Percentiles rank a stretch among this genome's conserved stretches.
Conservation (phyloP, 2,888 invertebrate species). For the Pemphredon lugubris region DNA sequence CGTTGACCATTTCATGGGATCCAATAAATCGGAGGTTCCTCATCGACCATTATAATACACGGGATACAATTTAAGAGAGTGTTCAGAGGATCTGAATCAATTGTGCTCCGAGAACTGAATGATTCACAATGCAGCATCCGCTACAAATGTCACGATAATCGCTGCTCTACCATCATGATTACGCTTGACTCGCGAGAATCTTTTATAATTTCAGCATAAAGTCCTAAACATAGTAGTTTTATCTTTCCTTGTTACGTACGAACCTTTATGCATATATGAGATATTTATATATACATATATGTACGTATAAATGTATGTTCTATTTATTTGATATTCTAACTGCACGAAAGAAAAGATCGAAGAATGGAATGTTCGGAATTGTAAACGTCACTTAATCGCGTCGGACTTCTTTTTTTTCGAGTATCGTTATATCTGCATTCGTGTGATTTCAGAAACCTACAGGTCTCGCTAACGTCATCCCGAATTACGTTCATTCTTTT, state of each 20-base stretch:
- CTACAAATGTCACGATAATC: slow-evolving; percentile 14
- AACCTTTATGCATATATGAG: not conserved
- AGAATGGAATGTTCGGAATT: too few species aligned
- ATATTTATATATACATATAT: slow-evolving; percentile 25
- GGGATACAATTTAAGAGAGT: slow-evolving; percentile 60
- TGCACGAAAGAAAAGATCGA: too few species aligned
- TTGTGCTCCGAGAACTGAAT: slow-evolving; percentile 47
- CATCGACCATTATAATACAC: slow-evolving; percentile 58
- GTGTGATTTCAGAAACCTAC: too few species aligned
- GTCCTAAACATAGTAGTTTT: not conserved
- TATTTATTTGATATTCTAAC: not conserved
- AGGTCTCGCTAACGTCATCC: too few species aligned
- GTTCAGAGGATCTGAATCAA: slow-evolving; percentile 58
- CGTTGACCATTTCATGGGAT: slow-evolving; percentile 64
- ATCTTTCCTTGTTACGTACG: slow-evolving; percentile 23
- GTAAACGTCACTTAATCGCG: slow-evolving; percentile 24
- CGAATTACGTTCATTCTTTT: too few species aligned
- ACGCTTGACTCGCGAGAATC: slow-evolving; percentile 42
- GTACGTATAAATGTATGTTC: too few species aligned
- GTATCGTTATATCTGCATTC: slow-evolving; percentile 6
- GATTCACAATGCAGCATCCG: slow-evolving; percentile 14
- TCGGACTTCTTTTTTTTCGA: not conserved
- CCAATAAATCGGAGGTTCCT: slow-evolving; percentile 65
- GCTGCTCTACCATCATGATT: slow-evolving; percentile 22
- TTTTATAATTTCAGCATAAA: too few species aligned